Evolutionary conservation across 2,888 invertebrate genomes (phyloP), one percentile per base, ranked within the genome.

Genomic region (Cheilosia variabilis): DNA sequence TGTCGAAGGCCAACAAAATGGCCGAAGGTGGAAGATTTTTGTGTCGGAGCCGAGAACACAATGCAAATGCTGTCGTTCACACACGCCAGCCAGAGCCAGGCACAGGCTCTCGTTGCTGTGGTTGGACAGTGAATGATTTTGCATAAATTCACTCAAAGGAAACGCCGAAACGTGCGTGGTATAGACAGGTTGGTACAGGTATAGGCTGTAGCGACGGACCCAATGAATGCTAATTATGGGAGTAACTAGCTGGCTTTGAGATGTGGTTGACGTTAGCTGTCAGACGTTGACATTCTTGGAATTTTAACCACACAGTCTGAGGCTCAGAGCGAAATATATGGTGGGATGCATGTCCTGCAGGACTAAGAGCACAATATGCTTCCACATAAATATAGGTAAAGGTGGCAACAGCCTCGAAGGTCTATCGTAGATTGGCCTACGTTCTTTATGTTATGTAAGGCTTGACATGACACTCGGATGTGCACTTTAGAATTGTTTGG

Each of bases 1-100:
- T 73, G 71, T 73, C 68, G 86, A 72, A 77, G 68, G 76, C 76
- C 72, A 86, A 86, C 86, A 86, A 86, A 86, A 86, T 86, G 86
- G 86, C 86, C 86, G 86, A 76, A 86, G 80, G 76, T 81, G 22
- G 65, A 79, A 58, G 71, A 43, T 86, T 77, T 86, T 76, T 34
- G 58, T 69, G 58, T 60, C 60, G 55, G 41, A 50, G 50, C 43
- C 55, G 47, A 10, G 63, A 27, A n/a, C 68, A 84, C 76, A 80
- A 80, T 63, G 72, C 80, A 60, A 84, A 79, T 55, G 79, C 66
- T 66, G 66, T 63, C 73, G 65, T 50, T 43, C 57, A 52, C 52
- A 66, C 76, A 79, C 50, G 9, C 31, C 31, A 31, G 31, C 31
- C 9, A 9, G 9, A 31, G 71, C 77, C 76, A 71, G 31, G 7